phyloP scores from a whole-genome alignment of 2,888 invertebrate species.

The Ommatoiulus sabulosus region DNA sequence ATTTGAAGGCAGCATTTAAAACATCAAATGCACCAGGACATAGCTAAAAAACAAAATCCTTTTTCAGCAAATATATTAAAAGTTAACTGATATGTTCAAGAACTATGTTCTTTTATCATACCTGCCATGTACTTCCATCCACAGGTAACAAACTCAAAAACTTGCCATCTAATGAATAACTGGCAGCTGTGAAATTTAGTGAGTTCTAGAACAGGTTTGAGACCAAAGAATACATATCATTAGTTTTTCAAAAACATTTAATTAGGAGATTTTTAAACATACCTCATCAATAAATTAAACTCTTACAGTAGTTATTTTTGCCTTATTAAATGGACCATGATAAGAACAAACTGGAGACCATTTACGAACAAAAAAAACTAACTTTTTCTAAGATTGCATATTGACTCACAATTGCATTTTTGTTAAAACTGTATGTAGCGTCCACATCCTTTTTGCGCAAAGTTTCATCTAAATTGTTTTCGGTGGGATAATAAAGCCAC shows the following conservation, averaged over 20 bases:
- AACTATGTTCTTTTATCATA: not conserved
- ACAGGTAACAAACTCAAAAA: conserved; percentile 52
- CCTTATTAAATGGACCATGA: not conserved
- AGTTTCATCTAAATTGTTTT: conserved; percentile 50
- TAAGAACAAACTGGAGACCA: not conserved
- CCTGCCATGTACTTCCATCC: conserved; percentile 53
- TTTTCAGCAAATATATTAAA: not conserved
- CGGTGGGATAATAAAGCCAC: conserved; percentile 55
- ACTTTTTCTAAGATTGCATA: not conserved
- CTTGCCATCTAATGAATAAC: conserved; percentile 54
- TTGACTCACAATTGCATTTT: not conserved
- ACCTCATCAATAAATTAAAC: too few relatives aligned
- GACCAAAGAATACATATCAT: conserved; percentile 1
- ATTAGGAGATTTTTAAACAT: not conserved
- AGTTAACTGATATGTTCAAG: not conserved
- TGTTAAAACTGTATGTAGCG: conserved; percentile 52
- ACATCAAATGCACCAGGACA: conserved; percentile 54
- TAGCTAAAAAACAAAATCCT: conserved; percentile 32
- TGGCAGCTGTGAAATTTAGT: conserved; percentile 56
- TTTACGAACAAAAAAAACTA: not conserved
- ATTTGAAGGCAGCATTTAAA: conserved; percentile 52
- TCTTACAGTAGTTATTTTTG: too few relatives aligned
- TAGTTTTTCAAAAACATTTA: not conserved
- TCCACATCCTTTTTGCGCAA: conserved; percentile 55
- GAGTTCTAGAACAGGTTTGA: not conserved